Base-by-base conservation (phyloP, 2,113 vertebrate genomes). In the Rhea pennata region DNA sequence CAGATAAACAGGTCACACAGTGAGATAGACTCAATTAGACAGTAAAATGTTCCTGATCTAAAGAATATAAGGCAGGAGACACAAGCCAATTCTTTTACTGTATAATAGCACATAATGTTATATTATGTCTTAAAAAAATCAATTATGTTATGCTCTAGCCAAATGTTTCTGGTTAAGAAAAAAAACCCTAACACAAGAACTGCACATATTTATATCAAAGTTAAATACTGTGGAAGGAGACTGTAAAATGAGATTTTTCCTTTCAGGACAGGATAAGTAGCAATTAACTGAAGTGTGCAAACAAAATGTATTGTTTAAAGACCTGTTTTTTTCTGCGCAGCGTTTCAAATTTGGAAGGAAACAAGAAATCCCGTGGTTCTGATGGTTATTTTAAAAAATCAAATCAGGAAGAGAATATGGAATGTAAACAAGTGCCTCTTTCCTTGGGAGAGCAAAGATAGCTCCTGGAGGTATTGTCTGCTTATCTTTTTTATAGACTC, bases 131-230 rank as follows among this genome's bases (percentile, higher is more conserved):
- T 75, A 42, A 15, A 83, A 90, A 93, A 73, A 97, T 42, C 71
- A 90, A 44, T 90, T 87, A 79, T 65, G 54, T 69, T 84, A 97
- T 97, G 95, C 94, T 98, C 96, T 95, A 96, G 95, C 95, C 97
- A 97, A 98, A 96, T 97, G 72, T 70, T 91, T 86, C 91, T 92
- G 79, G 39, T 87, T 93, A 87, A 77, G 40, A 33, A 21, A 8
- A 71, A 78, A 66, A 82, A 2, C 2, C 4, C 33, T 85, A 83
- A 77, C 27, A 27, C 6, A 13, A 90, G 8, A 46, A 84, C 69
- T 86, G 29, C 40, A 84, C 26, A 39, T 78, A 91, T 88, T 86
- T 93, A 86, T 84, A 87, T 70, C 31, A 51, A 91, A 88, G 42
- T 46, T 94, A 87, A 93, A 79, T 20, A 81, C 23, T 90, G 36